These are phyloP conservation scores for Brachycybe producta DNA, from an alignment of 2,888 invertebrate genomes.

Conservation along the genomic window DNA sequence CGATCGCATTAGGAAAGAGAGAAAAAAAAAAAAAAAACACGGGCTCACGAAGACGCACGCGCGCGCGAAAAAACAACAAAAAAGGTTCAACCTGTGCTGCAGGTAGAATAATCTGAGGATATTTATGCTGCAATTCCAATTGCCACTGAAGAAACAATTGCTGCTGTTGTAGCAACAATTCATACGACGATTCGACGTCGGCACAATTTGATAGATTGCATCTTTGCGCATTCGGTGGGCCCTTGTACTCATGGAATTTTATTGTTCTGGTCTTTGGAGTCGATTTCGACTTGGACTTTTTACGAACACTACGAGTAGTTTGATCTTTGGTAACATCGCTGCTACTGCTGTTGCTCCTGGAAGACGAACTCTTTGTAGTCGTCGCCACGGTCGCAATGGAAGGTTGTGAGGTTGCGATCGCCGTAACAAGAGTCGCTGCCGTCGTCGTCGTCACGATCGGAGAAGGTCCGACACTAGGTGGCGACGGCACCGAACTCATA, in stretches of 20 bases:
- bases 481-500: conserved; percentile 49
- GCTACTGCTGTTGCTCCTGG: conserved; percentile 5
- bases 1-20: too few species aligned
- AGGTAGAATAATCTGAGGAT: conserved; percentile 67
- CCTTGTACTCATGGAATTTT: conserved; percentile 95
- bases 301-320: conserved; percentile 52
- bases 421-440: conserved; percentile 26
- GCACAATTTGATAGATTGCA: conserved; percentile 23
- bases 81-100: conserved; percentile 42
- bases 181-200: conserved; percentile 67
- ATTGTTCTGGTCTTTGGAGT: conserved; percentile 73
- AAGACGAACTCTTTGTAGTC: conserved; percentile 16
- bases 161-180: conserved; percentile 83
- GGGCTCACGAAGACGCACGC: too few species aligned
- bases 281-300: conserved; percentile 67
- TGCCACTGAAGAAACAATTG: conserved; percentile 80
- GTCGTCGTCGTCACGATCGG: conserved; percentile 5
- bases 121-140: conserved; percentile 67
- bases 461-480: conserved; percentile 29
- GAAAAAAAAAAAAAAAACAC: too few species aligned
- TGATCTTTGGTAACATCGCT: conserved; percentile 43
- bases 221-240: conserved; percentile 79
- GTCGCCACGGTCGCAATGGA: conserved; percentile 19
- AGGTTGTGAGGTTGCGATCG: conserved; percentile 13
- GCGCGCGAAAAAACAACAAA: too few species aligned